Evolutionary conservation across 2,113 vertebrate species (phyloP), one percentile per base, ranked within the genome.

Genomic region (Chionomys nivalis): DNA sequence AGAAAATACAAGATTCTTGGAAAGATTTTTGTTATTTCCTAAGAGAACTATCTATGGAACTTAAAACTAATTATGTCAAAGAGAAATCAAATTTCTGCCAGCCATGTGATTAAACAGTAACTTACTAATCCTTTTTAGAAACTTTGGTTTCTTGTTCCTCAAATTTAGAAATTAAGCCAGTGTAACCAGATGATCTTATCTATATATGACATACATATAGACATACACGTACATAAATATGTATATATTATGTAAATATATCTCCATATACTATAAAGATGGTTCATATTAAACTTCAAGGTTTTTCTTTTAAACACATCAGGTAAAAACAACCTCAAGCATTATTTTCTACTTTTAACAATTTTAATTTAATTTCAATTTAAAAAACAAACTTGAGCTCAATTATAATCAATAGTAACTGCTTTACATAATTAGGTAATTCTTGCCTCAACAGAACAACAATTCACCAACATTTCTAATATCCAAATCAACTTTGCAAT

Each of bases 381-480:
- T 92, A 87, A 93, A 93, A 94, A 93, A 92, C 92, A 90, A 93
- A 93, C 42, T 49, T 24, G 44, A n/a, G 87, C 39, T 96, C 70
- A 90, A 42, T 12, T 79, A 58, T 77, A 58, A 81, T 82, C 68
- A 82, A 55, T 81, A 91, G 8, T 47, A 94, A 88, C 0, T 86
- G 33, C 33, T 92, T 92, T 68, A 97, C 0, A 83, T 78, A 95
- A 91, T 28, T 89, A 58, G 58, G 58, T 49, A 93, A 70, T 36
- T 89, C 79, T 77, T 81, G 77, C 52, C 81, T 89, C 44, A 85
- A 91, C 0, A 94, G 36, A n/a, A 88, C 7, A 36, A 86, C 6
- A 95, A 24, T 28, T 95, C 21, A 65, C 58, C 21, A 85, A 3
- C 26, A 89, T 58, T 44, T 91, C 85, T 86, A 79, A 72, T 26